These are phyloP conservation scores for Meriones psammophilus DNA, from an alignment of 2,797 vertebrate species.

Conservation along the genomic window DNA sequence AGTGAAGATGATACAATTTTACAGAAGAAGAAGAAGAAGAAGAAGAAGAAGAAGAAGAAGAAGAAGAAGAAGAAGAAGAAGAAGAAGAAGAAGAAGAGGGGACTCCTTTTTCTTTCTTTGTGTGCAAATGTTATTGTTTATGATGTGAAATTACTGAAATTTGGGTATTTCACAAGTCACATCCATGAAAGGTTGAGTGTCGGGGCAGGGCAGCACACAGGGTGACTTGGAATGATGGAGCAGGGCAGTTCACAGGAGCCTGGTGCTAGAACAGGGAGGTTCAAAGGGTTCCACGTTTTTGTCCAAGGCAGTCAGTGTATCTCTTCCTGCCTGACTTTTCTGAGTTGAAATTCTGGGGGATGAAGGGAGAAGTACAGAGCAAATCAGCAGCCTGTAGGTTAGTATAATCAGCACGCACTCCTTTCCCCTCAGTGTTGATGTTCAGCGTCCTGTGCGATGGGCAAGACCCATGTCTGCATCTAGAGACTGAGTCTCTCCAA, in stretches of 20 bases:
- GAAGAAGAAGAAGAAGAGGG: too few relatives aligned
- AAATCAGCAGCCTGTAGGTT: accelerated
- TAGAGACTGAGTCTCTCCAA: neutral
- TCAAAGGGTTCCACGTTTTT: accelerated
- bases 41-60: neutral
- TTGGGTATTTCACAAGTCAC: neutral
- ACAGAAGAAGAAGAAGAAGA: neutral
- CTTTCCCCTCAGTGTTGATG: accelerated
- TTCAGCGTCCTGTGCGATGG: neutral
- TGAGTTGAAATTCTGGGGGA: neutral
- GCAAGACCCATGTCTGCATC: neutral
- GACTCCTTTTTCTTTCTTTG: neutral
- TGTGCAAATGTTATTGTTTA: neutral
- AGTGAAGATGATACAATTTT: neutral
- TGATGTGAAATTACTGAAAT: neutral
- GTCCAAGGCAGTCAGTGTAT: neutral
- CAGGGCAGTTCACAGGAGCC: accelerated
- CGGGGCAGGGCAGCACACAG: accelerated
- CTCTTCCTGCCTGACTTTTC: neutral
- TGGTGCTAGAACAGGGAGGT: too few relatives aligned
- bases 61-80: neutral
- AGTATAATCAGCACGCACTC: neutral
- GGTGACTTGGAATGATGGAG: neutral
- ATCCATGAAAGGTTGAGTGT: accelerated
- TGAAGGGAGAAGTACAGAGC: accelerated